Evolutionary conservation across 2,113 vertebrate genomes (phyloP).

Genomic region (Dascyllus trimaculatus): DNA sequence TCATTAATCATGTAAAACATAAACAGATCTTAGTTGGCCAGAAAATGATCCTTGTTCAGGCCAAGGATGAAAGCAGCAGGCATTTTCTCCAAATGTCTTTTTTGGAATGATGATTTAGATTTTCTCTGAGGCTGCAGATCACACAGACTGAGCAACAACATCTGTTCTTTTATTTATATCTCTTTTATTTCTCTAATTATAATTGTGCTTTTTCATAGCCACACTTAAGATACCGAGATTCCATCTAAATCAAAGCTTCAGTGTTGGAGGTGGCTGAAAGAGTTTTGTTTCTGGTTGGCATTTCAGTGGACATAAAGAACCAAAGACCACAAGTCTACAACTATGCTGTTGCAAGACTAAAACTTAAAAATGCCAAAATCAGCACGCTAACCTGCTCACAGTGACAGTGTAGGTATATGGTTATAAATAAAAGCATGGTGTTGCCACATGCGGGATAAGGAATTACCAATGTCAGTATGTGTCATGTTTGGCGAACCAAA

Average conservation of each 20-base stretch:
- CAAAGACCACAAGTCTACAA: background rate
- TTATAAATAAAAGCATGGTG: no score
- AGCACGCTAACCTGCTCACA: no score
- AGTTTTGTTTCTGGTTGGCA: background rate
- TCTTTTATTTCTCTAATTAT: constrained; percentile 44
- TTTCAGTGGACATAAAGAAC: background rate
- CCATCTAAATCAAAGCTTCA: background rate
- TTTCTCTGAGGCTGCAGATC: constrained; percentile 42
- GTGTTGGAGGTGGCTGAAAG: background rate
- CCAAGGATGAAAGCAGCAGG: constrained; percentile 17
- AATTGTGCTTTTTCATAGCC: background rate
- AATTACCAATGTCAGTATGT: no score
- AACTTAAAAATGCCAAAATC: no score
- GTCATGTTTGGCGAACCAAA: no score
- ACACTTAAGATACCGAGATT: background rate
- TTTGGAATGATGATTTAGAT: constrained; percentile 52
- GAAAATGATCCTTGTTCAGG: constrained; percentile 15
- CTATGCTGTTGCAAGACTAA: no score
- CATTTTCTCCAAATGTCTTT: constrained; percentile 23
- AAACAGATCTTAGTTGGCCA: constrained; percentile 40
- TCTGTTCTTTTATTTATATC: constrained; percentile 60
- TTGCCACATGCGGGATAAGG: no score
- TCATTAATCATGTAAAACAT: constrained; percentile 34
- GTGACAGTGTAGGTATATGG: no score
- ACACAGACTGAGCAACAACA: constrained; percentile 56